Conservation (phyloP, 2,888 invertebrate genomes). For the Aphrophora alni region DNA sequence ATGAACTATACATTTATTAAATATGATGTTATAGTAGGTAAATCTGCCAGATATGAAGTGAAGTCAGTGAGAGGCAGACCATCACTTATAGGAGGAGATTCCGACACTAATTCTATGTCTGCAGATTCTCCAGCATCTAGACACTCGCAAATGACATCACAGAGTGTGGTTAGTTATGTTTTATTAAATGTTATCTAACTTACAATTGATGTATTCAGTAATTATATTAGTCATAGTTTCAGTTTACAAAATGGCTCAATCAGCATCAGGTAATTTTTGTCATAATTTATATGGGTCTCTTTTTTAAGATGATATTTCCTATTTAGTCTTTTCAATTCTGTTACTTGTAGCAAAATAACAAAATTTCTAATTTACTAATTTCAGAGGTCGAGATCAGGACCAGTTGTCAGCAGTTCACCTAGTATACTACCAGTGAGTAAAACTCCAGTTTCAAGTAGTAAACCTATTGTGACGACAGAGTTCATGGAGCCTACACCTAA, state of each 20-base stretch:
- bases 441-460: neutral
- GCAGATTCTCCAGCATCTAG: slow-evolving; percentile 71
- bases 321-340: too few relatives aligned
- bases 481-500: slow-evolving; percentile 41
- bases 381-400: slow-evolving; percentile 24
- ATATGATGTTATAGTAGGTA: neutral
- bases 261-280: too few relatives aligned
- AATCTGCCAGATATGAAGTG: neutral
- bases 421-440: slow-evolving; percentile 4
- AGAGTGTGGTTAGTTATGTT: slow-evolving; percentile 58
- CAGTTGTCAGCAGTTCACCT: slow-evolving; percentile 9
- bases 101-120: slow-evolving; percentile 71
- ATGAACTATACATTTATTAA: too few relatives aligned
- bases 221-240: neutral
- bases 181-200: neutral
- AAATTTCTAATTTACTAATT: too few relatives aligned
- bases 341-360: too few relatives aligned
- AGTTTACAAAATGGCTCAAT: too few relatives aligned
- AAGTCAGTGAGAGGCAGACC: slow-evolving; percentile 12
- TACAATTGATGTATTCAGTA: neutral
- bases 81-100: slow-evolving; percentile 50
- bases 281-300: too few relatives aligned
- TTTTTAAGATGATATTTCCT: too few relatives aligned
- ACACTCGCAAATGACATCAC: slow-evolving; percentile 61
- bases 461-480: neutral